Conservation (phyloP, 2,797 vertebrate species). For the Orestias chungarensis region DNA sequence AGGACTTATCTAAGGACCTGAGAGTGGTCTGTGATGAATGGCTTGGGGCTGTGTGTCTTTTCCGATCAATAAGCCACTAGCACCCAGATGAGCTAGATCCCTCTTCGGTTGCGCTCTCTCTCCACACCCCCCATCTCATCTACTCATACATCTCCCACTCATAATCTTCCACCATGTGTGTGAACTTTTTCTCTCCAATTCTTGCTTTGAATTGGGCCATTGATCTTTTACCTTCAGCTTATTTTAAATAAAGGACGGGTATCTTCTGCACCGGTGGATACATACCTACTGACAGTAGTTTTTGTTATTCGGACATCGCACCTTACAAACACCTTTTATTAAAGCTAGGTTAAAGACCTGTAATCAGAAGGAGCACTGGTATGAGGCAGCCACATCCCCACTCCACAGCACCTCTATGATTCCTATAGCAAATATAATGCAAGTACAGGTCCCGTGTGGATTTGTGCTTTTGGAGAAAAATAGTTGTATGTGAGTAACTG, state of each 20-base stretch:
- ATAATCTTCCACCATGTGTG: conserved; percentile 65
- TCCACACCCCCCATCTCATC: conserved; percentile 8
- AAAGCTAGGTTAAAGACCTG: conserved; percentile 67
- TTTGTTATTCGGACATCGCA: conserved; percentile 53
- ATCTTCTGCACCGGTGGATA: conserved; percentile 59
- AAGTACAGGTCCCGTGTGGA: conserved; percentile 54
- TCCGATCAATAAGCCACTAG: conserved; percentile 83
- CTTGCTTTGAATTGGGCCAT: conserved; percentile 67
- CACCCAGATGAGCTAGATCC: conserved; percentile 78
- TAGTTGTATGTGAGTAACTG: conserved; percentile 30
- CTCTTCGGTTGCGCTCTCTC: conserved; percentile 30
- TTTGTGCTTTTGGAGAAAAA: conserved; percentile 46
- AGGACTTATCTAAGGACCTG: conserved; percentile 79
- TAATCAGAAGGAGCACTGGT: conserved; percentile 55
- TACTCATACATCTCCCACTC: conserved; percentile 57
- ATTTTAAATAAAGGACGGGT: conserved; percentile 77
- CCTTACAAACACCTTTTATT: conserved; percentile 65
- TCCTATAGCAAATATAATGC: conserved; percentile 57
- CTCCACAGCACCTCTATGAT: conserved; percentile 35
- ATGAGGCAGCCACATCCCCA: conserved; percentile 34
- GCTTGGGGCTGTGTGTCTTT: conserved; percentile 75
- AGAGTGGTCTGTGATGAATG: conserved; percentile 84
- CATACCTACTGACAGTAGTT: conserved; percentile 61
- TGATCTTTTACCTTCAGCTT: conserved; percentile 75
- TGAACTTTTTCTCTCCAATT: conserved; percentile 73